phyloP scores from a whole-genome alignment of 2,888 invertebrate species.

The Hemistola chrysoprasaria region DNA sequence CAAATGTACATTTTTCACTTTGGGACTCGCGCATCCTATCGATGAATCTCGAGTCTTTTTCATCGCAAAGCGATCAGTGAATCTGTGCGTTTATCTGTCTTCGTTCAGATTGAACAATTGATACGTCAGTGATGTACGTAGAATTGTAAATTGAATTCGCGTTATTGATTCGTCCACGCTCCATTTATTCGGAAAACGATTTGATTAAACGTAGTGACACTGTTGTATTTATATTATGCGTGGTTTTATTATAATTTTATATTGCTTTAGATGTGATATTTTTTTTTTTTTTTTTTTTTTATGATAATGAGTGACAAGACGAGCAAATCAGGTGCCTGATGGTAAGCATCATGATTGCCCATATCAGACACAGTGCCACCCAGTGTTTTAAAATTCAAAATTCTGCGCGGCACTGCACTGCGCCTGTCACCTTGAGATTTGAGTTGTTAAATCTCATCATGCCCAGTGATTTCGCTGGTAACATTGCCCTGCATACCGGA shows the following conservation, averaged over 20 bases:
- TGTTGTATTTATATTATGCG: slow-evolving; percentile 57
- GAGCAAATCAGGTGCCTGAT: no score
- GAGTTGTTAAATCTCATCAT: no score
- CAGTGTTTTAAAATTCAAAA: no score
- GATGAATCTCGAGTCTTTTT: slow-evolving; percentile 77
- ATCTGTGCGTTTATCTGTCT: slow-evolving; percentile 78
- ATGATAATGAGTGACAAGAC: no score
- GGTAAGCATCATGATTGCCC: no score
- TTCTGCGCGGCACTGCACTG: no score
- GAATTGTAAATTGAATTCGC: slow-evolving; percentile 78
- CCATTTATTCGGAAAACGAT: slow-evolving; percentile 72
- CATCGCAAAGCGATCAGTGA: slow-evolving; percentile 69
- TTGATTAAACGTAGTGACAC: slow-evolving; percentile 65
- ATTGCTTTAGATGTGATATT: slow-evolving; percentile 28
- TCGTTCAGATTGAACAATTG: slow-evolving; percentile 78
- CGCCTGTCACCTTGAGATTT: no score
- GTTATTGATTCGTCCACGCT: slow-evolving; percentile 73
- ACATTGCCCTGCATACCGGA: no score
- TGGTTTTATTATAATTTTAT: slow-evolving; percentile 53
- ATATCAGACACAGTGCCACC: no score
- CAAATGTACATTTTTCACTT: slow-evolving; percentile 83
- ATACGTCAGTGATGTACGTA: slow-evolving; percentile 77
- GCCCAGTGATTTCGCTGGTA: no score
- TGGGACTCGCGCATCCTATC: slow-evolving; percentile 75
- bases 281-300: no score